Percentiles rank a stretch among this genome's conserved stretches.
phyloP scores from a whole-genome alignment of 2,888 invertebrate genomes.

The Heteromyza rotundicornis region DNA sequence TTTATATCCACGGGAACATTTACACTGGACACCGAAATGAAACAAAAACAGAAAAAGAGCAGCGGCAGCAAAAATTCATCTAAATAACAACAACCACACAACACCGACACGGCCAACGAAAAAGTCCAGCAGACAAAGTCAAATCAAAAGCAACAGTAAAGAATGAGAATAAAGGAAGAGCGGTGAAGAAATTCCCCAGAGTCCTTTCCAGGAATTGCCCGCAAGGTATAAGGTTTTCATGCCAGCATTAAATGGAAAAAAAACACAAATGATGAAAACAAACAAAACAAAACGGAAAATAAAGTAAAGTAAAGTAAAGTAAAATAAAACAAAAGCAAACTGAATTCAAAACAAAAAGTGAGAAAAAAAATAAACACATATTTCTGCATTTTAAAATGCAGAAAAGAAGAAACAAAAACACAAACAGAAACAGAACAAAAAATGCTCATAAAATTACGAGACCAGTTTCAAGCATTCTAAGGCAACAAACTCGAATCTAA shows the following conservation, averaged over 20 bases:
- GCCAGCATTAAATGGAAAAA: constrained; percentile 6
- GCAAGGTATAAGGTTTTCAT: constrained; percentile 24
- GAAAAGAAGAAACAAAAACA: neutral
- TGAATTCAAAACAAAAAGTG: neutral
- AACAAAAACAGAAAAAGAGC: constrained; percentile 26
- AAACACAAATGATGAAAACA: no score
- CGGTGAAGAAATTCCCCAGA: constrained; percentile 29
- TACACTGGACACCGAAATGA: constrained; percentile 27
- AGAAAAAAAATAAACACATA: neutral
- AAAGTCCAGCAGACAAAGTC: neutral
- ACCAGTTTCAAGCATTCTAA: no score
- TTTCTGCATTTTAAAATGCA: neutral
- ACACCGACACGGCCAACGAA: no score
- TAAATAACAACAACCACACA: constrained; percentile 2
- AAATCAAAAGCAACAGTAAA: constrained; percentile 13
- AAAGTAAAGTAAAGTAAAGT: no score
- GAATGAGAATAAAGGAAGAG: neutral
- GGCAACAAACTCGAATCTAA: no score
- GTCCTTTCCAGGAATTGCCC: constrained; percentile 32
- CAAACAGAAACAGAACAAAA: no score
- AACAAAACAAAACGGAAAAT: no score
- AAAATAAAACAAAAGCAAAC: no score
- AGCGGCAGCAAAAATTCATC: constrained; percentile 14
- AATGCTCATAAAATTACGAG: no score
- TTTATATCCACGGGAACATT: neutral